Evolutionary conservation across 2,113 vertebrate species (phyloP).

Genomic region (Amblyopsis rosae): DNA sequence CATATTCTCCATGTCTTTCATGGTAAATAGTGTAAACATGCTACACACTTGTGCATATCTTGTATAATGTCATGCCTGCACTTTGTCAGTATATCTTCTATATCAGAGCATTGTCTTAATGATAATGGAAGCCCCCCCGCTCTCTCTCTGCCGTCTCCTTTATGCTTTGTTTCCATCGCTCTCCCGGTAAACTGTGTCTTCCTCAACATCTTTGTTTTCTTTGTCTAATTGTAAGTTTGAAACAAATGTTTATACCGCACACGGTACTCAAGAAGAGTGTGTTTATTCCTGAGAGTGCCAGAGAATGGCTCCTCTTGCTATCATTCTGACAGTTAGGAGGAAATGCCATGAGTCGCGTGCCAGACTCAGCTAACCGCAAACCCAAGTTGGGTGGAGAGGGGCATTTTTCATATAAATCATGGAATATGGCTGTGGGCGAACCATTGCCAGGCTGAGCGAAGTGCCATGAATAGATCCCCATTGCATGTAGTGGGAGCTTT

Average conservation of each 20-base stretch:
- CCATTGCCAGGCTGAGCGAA: slow-evolving; percentile 48
- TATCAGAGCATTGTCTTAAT: no score
- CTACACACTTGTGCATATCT: no score
- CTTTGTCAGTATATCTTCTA: background rate
- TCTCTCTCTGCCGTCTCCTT: slow-evolving; percentile 10
- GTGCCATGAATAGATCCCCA: slow-evolving; percentile 61
- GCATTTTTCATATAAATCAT: slow-evolving; percentile 70
- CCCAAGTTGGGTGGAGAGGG: slow-evolving; percentile 62
- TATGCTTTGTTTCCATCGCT: slow-evolving; percentile 12
- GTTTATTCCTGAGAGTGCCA: slow-evolving; percentile 52
- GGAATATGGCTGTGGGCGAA: slow-evolving; percentile 65
- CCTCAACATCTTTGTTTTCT: slow-evolving; percentile 20
- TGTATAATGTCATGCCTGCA: background rate
- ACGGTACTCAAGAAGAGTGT: slow-evolving; percentile 44
- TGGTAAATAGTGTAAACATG: no score
- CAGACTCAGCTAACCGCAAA: slow-evolving; percentile 68
- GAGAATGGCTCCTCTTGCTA: slow-evolving; percentile 61
- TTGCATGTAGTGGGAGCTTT: slow-evolving; percentile 59
- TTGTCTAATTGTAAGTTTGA: slow-evolving; percentile 37
- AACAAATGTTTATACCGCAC: slow-evolving; percentile 56
- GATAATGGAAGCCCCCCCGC: background rate
- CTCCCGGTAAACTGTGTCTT: background rate
- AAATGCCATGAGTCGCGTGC: slow-evolving; percentile 70
- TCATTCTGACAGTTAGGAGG: slow-evolving; percentile 47
- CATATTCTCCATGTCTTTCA: no score